Conservation (phyloP, 2,113 vertebrate species). For the Sialia sialis region DNA sequence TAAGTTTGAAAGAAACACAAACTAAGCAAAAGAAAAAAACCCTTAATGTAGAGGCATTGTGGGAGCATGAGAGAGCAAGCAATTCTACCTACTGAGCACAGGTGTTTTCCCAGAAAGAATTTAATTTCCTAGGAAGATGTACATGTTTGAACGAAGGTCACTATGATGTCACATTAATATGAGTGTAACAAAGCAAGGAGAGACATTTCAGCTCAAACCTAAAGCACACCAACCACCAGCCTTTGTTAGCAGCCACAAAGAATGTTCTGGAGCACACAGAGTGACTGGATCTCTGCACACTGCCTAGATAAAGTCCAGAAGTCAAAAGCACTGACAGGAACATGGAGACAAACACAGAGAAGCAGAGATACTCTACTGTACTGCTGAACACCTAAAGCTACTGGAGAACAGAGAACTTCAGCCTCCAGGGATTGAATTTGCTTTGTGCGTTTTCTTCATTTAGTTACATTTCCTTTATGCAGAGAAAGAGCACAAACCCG, state of each 20-base stretch:
- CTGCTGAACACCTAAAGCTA: background rate
- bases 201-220: background rate
- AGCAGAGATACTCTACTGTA: background rate
- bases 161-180: background rate
- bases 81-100: background rate
- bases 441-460: background rate
- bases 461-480: background rate
- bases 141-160: background rate
- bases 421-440: background rate
- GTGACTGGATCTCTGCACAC: background rate
- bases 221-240: background rate
- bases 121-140: background rate
- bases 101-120: background rate
- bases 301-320: background rate
- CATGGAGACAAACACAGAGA: background rate
- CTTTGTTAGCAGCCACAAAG: background rate
- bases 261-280: background rate
- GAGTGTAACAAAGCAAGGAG: background rate
- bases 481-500: background rate
- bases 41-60: background rate
- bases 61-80: accelerated
- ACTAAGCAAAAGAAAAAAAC: background rate
- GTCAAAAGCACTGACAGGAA: background rate
- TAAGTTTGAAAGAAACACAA: background rate
- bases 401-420: background rate